Evolutionary conservation across 1,140 invertebrate species (phyloP).

Genomic region (Eueides isabella): DNA sequence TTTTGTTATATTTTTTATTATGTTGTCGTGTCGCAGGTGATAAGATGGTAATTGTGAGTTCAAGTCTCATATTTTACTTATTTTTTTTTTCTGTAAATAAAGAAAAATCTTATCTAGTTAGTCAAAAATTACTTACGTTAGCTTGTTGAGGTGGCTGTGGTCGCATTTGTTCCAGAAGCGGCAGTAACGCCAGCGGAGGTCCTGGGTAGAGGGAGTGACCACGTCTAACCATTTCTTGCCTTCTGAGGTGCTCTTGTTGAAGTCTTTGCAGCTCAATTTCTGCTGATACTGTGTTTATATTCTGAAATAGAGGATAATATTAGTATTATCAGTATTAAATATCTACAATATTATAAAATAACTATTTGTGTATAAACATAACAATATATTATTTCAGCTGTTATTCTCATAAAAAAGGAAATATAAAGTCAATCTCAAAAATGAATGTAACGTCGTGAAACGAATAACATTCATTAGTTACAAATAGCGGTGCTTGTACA

Average conservation of each 20-base stretch:
- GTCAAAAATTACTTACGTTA: conserved; percentile 71
- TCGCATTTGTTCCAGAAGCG: conserved; percentile 72
- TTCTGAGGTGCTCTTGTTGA: conserved; percentile 70
- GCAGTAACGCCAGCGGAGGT: conserved; percentile 62
- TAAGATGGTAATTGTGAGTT: not conserved
- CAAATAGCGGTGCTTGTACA: conserved; percentile 50
- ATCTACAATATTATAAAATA: not conserved
- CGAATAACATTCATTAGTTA: conserved; percentile 39
- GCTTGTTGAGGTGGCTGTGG: conserved; percentile 59
- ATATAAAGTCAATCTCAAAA: not conserved
- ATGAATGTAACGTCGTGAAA: conserved; percentile 18
- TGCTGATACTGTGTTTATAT: conserved; percentile 68
- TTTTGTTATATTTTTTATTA: not conserved
- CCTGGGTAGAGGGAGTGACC: conserved; percentile 68
- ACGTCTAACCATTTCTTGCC: conserved; percentile 72
- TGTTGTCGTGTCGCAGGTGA: not conserved
- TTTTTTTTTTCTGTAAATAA: too few species aligned
- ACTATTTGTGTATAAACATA: not conserved
- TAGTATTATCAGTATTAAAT: not conserved
- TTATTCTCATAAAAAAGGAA: not conserved
- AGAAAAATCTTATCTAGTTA: too few species aligned
- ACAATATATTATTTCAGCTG: not conserved
- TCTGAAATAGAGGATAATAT: conserved; percentile 53
- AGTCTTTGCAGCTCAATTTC: conserved; percentile 72
- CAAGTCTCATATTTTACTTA: too few species aligned